A percentile compares a stretch with the other conserved stretches of the same genome.
Evolutionary conservation across 2,888 invertebrate genomes (phyloP).

Genomic region (Abrostola tripartita): DNA sequence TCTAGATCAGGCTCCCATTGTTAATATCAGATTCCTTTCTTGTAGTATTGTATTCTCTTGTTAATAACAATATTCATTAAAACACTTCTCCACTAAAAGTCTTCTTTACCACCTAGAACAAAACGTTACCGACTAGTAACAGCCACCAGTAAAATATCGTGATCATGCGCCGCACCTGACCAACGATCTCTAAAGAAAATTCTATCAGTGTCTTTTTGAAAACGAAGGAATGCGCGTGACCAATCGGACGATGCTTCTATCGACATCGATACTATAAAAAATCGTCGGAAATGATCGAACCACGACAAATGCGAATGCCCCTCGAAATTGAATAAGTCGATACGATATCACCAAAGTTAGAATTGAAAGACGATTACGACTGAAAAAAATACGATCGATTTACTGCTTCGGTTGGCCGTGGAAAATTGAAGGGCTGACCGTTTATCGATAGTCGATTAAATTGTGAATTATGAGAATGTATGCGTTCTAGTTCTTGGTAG

Average conservation of each 20-base stretch:
- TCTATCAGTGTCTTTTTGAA: constrained; percentile 71
- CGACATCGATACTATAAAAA: constrained; percentile 73
- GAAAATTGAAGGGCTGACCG: constrained; percentile 51
- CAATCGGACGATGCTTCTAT: constrained; percentile 76
- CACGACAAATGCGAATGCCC: constrained; percentile 81
- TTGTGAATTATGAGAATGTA: constrained; percentile 6
- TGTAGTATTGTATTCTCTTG: too few relatives aligned
- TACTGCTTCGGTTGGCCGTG: constrained; percentile 71
- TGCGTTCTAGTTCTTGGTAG: neutral
- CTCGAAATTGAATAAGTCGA: constrained; percentile 86
- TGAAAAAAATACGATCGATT: constrained; percentile 82
- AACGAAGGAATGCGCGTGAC: constrained; percentile 82
- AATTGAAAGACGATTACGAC: constrained; percentile 85
- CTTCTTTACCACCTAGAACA: too few relatives aligned
- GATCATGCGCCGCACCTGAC: constrained; percentile 64
- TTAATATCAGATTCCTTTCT: too few relatives aligned
- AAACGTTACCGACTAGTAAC: constrained; percentile 4
- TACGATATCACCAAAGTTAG: constrained; percentile 84
- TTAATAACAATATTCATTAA: too few relatives aligned
- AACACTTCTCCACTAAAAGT: too few relatives aligned
- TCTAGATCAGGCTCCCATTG: too few relatives aligned
- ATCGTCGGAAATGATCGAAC: constrained; percentile 81
- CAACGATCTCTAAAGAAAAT: constrained; percentile 60
- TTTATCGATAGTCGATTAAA: constrained; percentile 56
- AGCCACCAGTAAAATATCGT: constrained; percentile 21